These are phyloP conservation scores for Elegia similella DNA, from an alignment of 2,888 invertebrate species.

Conservation along the genomic window DNA sequence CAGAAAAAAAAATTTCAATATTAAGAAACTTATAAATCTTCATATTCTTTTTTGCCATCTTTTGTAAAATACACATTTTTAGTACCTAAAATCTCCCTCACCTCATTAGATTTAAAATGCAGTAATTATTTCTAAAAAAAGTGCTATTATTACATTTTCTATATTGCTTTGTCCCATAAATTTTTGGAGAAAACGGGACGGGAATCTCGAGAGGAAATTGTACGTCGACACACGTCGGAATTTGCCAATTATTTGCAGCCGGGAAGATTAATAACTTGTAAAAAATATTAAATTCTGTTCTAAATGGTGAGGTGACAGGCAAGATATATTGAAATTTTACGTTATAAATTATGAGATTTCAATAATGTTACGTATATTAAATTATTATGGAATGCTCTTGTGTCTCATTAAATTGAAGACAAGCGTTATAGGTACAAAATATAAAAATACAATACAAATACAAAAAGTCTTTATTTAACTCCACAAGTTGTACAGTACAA, in stretches of 20 bases:
- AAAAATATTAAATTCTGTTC: constrained; percentile 7
- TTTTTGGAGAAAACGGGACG: neutral
- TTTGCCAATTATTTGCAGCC: constrained; percentile 9
- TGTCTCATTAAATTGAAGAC: neutral
- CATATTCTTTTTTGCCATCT: too few species aligned
- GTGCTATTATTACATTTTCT: constrained; percentile 7
- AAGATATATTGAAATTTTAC: neutral
- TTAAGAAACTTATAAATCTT: too few species aligned
- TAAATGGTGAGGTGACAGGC: neutral
- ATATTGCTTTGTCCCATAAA: constrained; percentile 3
- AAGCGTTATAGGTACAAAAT: too few species aligned
- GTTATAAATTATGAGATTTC: neutral
- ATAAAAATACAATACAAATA: too few species aligned
- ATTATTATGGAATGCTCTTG: neutral
- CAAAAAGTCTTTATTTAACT: too few species aligned
- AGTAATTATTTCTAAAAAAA: neutral
- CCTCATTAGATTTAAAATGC: neutral
- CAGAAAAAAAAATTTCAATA: too few species aligned
- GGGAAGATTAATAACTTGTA: constrained; percentile 11
- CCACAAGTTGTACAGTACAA: too few species aligned
- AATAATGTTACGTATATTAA: neutral
- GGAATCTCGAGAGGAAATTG: constrained; percentile 8
- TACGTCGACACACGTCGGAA: constrained; percentile 18
- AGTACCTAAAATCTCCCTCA: too few species aligned
- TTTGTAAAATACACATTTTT: too few species aligned